phyloP scores from a whole-genome alignment of 1,140 invertebrate genomes.

The Heliothis subflexa region DNA sequence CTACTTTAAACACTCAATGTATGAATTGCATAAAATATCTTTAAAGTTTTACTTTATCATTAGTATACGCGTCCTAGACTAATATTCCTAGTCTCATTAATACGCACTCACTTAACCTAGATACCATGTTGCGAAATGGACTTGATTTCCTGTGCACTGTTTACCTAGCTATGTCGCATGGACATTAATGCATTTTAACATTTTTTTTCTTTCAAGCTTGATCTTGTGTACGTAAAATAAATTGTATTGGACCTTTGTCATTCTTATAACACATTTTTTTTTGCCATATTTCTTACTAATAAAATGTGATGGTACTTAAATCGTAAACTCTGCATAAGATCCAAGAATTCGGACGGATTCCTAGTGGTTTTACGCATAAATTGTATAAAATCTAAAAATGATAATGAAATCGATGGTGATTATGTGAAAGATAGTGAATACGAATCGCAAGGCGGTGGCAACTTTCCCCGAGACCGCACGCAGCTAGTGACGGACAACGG shows the following conservation, averaged over 20 bases:
- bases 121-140: slow-evolving; percentile 46
- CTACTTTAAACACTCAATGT: slow-evolving; percentile 12
- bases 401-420: slow-evolving; percentile 74
- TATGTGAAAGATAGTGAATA: slow-evolving; percentile 55
- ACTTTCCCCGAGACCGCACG: slow-evolving; percentile 71
- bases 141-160: slow-evolving; percentile 44
- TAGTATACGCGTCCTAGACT: slow-evolving; percentile 21
- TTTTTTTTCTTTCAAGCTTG: not conserved
- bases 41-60: slow-evolving; percentile 28
- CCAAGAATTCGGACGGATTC: slow-evolving; percentile 42
- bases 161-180: not conserved
- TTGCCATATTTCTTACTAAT: not conserved
- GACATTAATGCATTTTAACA: not conserved
- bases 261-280: not conserved
- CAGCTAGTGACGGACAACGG: slow-evolving; percentile 66
- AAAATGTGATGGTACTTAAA: slow-evolving; percentile 36
- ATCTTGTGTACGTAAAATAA: no score
- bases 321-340: slow-evolving; percentile 21
- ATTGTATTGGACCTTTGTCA: no score
- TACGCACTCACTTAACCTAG: slow-evolving; percentile 47
- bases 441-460: slow-evolving; percentile 70
- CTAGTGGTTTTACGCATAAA: slow-evolving; percentile 35
- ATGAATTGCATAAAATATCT: not conserved
- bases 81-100: slow-evolving; percentile 40
- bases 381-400: slow-evolving; percentile 46